phyloP scores from a whole-genome alignment of 2,113 vertebrate species.

The Chionis minor region DNA sequence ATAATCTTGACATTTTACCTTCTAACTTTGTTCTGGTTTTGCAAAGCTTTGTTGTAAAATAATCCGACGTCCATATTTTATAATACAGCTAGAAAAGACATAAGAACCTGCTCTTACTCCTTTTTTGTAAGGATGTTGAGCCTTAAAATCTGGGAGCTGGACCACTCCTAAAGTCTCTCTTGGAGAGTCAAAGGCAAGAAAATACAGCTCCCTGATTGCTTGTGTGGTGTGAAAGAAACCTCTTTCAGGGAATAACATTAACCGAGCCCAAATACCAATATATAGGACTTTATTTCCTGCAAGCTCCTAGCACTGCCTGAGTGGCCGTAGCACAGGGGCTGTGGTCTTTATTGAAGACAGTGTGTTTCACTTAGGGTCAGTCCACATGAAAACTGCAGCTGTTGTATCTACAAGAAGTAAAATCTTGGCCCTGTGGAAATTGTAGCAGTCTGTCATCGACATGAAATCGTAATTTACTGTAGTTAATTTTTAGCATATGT shows the following conservation, averaged over 20 bases:
- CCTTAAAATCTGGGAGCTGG: neutral
- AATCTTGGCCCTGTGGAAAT: neutral
- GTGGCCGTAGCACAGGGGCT: accelerated
- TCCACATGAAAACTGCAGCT: neutral
- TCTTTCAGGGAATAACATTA: neutral
- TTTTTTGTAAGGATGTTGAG: neutral
- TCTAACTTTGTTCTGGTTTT: neutral
- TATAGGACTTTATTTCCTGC: neutral
- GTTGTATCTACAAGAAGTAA: neutral
- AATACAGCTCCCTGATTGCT: neutral
- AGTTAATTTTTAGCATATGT: neutral
- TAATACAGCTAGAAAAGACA: neutral
- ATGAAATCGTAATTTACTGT: neutral
- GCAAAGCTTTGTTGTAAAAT: neutral
- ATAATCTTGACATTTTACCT: neutral
- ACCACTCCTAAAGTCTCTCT: neutral
- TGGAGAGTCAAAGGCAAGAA: neutral
- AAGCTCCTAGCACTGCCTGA: neutral
- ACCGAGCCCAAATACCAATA: neutral
- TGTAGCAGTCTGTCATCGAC: neutral
- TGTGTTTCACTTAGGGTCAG: neutral
- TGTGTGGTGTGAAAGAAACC: neutral
- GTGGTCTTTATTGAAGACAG: neutral
- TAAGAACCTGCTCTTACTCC: neutral
- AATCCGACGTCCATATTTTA: neutral